Base-by-base conservation (phyloP, 2,113 vertebrate genomes). In the Monarcha castaneiventris region DNA sequence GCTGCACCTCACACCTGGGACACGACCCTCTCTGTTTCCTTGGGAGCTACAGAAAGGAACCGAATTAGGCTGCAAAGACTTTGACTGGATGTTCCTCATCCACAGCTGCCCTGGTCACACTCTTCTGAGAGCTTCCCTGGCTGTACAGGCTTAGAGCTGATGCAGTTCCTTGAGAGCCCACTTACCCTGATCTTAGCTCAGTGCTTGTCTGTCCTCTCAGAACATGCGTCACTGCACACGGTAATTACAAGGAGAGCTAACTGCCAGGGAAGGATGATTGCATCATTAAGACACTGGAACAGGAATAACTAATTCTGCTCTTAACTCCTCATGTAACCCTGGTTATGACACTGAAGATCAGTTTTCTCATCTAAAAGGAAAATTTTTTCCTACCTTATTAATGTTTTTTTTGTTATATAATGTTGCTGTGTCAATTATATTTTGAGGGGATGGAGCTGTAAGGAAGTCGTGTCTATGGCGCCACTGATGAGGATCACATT, bases 241-340 rank as follows among this genome's bases (percentile, higher is more conserved):
- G 89, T 72, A 89, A 96, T 97, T 95, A 96, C 54, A 32, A 92
- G 84, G 80, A 97, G 96, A 92, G 93, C 35, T 68, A 64, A 84
- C 91, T 94, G 95, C 93, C 94, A 94, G 90, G 66, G 95, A 87
- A 91, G 94, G 89, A 94, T 96, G 91, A 95, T 95, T 95, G 93
- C 93, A 89, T 96, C 93, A 95, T 94, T 93, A 95, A 95, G 84
- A 27, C 71, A 84, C 76, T 79, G 81, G 95, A 93, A 89, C 72
- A 82, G 86, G 93, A 92, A 92, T 94, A 96, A 92, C 44, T 78
- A 94, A 91, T 94, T 82, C 58, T 95, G 84, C 81, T 87, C 66
- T 95, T 95, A 95, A 93, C 89, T 95, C 93, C 66, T 95, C 77
- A 7, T 43, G 37, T 64, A 75, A 72, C 84, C 43, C 69, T 41